phyloP scores from a whole-genome alignment of 2,113 vertebrate genomes.

The Neodontobutis hainanensis region DNA sequence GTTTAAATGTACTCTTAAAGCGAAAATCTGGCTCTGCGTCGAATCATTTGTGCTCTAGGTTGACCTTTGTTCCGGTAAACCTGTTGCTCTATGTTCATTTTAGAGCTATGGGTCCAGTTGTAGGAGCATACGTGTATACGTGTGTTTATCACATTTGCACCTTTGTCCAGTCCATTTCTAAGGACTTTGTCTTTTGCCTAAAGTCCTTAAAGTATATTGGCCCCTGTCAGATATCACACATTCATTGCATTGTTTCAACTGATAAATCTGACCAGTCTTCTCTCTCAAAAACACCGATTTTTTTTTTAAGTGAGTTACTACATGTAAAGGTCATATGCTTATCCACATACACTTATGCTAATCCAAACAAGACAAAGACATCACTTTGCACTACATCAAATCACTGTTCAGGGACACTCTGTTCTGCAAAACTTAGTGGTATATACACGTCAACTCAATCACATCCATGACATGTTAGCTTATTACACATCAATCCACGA shows the following conservation, averaged over 20 bases:
- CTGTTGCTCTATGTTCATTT: conserved; percentile 12
- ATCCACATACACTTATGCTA: too few species aligned
- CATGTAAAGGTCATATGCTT: too few species aligned
- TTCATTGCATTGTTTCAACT: background rate
- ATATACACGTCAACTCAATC: too few species aligned
- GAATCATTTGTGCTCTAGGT: background rate
- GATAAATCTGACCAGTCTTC: background rate
- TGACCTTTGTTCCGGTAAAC: conserved; percentile 42
- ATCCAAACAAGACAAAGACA: too few species aligned
- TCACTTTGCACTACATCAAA: too few species aligned
- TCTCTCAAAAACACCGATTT: background rate
- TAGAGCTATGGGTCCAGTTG: background rate
- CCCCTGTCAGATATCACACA: conserved; percentile 31
- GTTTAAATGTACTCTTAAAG: background rate
- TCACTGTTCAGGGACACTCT: too few species aligned
- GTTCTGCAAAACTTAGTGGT: too few species aligned
- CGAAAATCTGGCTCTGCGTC: background rate
- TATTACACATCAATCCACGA: too few species aligned
- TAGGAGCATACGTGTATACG: conserved; percentile 9
- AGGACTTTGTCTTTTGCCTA: conserved; percentile 40
- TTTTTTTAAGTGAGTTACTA: background rate
- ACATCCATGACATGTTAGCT: too few species aligned
- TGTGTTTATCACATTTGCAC: conserved; percentile 37
- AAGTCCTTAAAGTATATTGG: conserved; percentile 30
- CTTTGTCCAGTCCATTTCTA: conserved; percentile 27